phyloP scores from a whole-genome alignment of 2,113 vertebrate genomes.

The Phasianus colchicus region DNA sequence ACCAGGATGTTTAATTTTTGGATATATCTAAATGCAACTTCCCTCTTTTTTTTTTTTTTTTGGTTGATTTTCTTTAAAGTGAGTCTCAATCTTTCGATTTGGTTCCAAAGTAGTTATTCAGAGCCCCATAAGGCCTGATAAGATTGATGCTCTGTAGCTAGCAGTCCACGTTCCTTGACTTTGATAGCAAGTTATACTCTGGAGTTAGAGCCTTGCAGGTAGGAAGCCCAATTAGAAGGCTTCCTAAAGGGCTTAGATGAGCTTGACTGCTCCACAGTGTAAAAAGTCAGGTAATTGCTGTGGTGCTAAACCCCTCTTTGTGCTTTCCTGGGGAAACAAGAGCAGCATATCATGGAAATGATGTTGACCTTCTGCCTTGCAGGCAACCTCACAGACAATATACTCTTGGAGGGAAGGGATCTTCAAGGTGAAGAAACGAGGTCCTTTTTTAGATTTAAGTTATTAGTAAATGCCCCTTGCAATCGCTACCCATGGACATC shows the following conservation, averaged over 20 bases:
- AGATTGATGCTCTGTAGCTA: neutral
- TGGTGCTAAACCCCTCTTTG: neutral
- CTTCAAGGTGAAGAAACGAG: neutral
- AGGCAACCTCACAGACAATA: neutral
- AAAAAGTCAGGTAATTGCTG: neutral
- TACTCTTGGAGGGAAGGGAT: neutral
- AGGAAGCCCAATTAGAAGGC: slow-evolving; percentile 12
- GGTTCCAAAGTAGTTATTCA: neutral
- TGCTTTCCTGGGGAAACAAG: neutral
- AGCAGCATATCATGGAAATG: neutral
- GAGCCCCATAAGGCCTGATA: neutral
- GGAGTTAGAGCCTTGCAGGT: neutral
- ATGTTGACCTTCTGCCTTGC: slow-evolving; percentile 19
- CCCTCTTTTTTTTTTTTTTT: neutral
- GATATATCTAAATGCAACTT: neutral
- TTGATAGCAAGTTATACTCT: neutral
- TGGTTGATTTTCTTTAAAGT: neutral
- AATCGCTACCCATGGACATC: neutral
- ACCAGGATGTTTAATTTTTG: neutral
- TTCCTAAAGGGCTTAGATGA: slow-evolving; percentile 24
- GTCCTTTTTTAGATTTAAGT: neutral
- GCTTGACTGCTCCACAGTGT: neutral
- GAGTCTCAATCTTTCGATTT: neutral
- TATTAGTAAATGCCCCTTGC: neutral
- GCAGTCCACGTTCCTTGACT: neutral